Evolutionary conservation across 2,797 vertebrate genomes (phyloP).

Genomic region (Arrhamphus sclerolepis): DNA sequence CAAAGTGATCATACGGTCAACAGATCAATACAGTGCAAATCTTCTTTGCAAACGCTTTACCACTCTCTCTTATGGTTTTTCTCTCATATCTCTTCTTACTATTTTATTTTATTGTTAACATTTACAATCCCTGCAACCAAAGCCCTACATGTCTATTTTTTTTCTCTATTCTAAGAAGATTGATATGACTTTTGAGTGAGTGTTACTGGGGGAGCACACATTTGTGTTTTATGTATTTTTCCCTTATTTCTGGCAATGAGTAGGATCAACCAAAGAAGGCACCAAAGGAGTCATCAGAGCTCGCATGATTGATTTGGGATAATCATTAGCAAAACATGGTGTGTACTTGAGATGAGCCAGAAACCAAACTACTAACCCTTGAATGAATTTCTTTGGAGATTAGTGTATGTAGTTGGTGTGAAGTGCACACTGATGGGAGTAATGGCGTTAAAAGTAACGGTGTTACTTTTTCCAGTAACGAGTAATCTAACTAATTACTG

Average conservation of each 20-base stretch:
- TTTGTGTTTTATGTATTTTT: constrained; percentile 11
- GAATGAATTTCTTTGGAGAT: constrained; percentile 31
- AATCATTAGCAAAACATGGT: constrained; percentile 51
- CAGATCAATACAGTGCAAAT: constrained; percentile 62
- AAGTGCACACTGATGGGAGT: too few relatives aligned
- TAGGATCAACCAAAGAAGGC: constrained; percentile 28
- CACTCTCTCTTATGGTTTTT: constrained; percentile 7
- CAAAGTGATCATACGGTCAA: constrained; percentile 57
- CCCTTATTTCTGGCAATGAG: constrained; percentile 36
- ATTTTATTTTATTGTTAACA: too few relatives aligned
- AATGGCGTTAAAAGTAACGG: too few relatives aligned
- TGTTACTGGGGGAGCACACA: too few relatives aligned
- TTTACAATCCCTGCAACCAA: too few relatives aligned
- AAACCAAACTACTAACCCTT: constrained; percentile 36
- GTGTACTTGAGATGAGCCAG: constrained; percentile 38
- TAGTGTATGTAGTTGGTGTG: constrained; percentile 11
- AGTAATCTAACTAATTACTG: too few relatives aligned
- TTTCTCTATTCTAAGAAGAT: too few relatives aligned
- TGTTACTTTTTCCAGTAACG: too few relatives aligned
- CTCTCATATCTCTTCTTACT: too few relatives aligned
- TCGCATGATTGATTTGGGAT: constrained; percentile 52
- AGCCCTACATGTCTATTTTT: too few relatives aligned
- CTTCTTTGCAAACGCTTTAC: too few relatives aligned
- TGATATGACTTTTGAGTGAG: too few relatives aligned
- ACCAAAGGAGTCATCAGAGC: constrained; percentile 47